Base-by-base conservation (phyloP, 2,113 vertebrate species). In the Hassar affinis region DNA sequence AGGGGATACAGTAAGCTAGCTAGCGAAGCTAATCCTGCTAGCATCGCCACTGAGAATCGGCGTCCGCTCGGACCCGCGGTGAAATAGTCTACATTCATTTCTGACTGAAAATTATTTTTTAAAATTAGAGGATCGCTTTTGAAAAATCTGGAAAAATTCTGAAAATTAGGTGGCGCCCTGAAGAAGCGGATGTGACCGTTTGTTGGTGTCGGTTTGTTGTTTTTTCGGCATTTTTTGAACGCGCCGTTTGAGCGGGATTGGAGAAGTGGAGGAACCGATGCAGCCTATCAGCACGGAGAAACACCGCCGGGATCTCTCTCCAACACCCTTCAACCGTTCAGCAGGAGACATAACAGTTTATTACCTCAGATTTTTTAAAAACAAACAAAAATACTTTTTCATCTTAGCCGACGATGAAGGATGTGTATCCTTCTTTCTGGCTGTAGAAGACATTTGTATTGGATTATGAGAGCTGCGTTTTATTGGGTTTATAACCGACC, bases 221-320 rank as follows among this genome's bases (percentile, higher is more conserved):
- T 86, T 90, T 71, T 91, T 81, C 35, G 89, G 89, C 20, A 54
- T 88, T 89, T 94, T 91, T 92, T 90, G 62, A 89, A 80, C 75
- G 87, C 80, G 79, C 74, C 89, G 91, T 94, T 95, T 95, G 94
- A 95, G 94, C 94, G 95, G 93, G 94, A 94, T 90, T 91, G 89
- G 89, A 84, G 90, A 89, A 90, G 89, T 89, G 90, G 30, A 79
- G 47, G 87, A 86, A 84, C 87, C n/a, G 88, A 79, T 83, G 84
- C 89, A 86, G 85, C 80, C 87, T 88, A 86, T 88, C 87, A 86
- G 83, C 80, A 85, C 38, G 12, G 77, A 81, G 69, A 78, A 78
- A 25, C 74, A 77, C 51, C 81, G 84, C 84, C 80, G 64, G 85
- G 85, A 79, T 30, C 85, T 81, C 69, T 66, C 51, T 76, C 77